These are phyloP conservation scores for Limnothrissa miodon DNA, from an alignment of 2,113 vertebrate species.

Conservation along the genomic window DNA sequence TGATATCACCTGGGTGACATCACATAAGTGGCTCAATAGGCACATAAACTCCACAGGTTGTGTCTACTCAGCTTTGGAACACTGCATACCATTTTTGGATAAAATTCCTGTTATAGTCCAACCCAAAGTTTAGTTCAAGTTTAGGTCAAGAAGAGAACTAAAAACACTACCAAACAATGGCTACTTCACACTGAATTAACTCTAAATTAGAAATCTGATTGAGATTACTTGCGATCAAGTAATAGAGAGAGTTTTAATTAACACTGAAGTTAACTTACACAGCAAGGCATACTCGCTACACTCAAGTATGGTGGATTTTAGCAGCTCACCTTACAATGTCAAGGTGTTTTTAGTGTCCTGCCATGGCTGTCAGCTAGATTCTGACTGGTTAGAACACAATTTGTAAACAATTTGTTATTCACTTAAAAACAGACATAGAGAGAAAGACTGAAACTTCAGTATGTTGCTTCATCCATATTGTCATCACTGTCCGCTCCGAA, in stretches of 20 bases:
- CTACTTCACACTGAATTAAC: not conserved
- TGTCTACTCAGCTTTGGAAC: not conserved
- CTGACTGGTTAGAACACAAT: conserved; percentile 19
- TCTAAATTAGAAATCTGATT: not conserved
- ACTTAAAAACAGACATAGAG: not conserved
- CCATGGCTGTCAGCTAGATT: not conserved
- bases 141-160: not conserved
- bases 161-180: not conserved
- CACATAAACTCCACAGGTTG: not conserved
- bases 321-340: not conserved
- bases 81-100: not conserved
- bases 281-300: not conserved
- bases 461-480: conserved; percentile 77
- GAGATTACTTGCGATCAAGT: not conserved
- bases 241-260: not conserved
- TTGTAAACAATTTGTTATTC: conserved; percentile 17
- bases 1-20: not conserved
- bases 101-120: not conserved
- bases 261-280: not conserved
- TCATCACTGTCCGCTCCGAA: conserved; percentile 79
- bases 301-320: conserved; percentile 4
- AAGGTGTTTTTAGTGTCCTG: not conserved
- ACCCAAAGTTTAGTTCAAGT: not conserved
- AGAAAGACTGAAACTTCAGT: conserved; percentile 49
- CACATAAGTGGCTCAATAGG: not conserved